phyloP scores from a whole-genome alignment of 2,113 vertebrate species.

The Phaetusa simplex region DNA sequence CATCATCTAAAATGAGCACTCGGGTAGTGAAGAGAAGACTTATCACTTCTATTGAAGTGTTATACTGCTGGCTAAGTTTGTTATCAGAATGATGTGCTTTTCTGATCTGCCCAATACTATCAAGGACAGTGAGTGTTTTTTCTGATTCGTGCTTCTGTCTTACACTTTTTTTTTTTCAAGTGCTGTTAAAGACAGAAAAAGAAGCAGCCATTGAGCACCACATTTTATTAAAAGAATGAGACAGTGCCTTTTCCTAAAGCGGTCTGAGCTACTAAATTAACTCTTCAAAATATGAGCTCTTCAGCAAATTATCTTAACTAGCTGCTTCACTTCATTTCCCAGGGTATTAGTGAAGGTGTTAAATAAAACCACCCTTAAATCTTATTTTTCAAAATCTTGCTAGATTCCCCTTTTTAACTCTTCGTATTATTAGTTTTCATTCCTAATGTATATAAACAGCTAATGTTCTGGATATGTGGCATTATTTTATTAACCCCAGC shows the following conservation, averaged over 20 bases:
- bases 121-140: not conserved
- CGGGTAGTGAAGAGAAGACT: not conserved
- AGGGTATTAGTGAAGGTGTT: not conserved
- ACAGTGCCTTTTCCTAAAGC: not conserved
- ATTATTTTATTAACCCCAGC: not conserved
- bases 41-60: not conserved
- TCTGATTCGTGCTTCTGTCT: not conserved
- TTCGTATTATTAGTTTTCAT: not conserved
- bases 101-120: not conserved
- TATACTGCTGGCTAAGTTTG: not conserved
- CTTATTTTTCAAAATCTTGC: not conserved
- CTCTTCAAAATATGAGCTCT: not conserved
- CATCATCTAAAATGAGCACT: not conserved
- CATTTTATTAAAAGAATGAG: not conserved
- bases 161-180: not conserved
- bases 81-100: not conserved
- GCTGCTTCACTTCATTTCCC: not conserved
- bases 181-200: not conserved
- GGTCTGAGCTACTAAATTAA: not conserved
- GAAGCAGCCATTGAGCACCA: not conserved
- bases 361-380: not conserved
- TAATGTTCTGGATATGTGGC: not conserved
- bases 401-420: not conserved
- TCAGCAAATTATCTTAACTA: not conserved
- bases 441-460: not conserved